Evolutionary conservation across 2,113 vertebrate genomes (phyloP), one percentile per base, ranked within the genome.

Genomic region (Poeciliopsis occidentalis): DNA sequence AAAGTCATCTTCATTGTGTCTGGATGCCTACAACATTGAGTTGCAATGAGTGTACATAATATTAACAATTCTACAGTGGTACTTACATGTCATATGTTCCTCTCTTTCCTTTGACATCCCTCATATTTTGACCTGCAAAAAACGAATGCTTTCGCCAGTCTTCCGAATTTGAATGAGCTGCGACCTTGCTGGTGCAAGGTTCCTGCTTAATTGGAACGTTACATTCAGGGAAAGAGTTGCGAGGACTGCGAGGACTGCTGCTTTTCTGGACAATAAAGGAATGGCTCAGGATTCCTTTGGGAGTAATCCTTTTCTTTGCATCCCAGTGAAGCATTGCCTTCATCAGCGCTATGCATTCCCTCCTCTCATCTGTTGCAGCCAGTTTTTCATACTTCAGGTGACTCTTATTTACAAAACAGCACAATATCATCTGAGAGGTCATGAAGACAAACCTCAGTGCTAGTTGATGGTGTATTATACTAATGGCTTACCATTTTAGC

Each of bases 311-410:
- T 30, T 62, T 31, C 1, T 27, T 67, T 19, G 4, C 64, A 39
- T 72, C 64, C 79, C 69, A 76, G 22, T 15, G 60, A 13, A 80
- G 39, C 47, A 75, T 75, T 7, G 47, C 29, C 62, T 51, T 75
- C 22, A 80, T 27, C 29, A 69, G 70, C 29, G 77, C 47, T 22
- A 65, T 64, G 26, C 69, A 34, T 22, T 69, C 29, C 29, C 10
- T 24, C 39, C 31, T 61, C 29, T 73, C 47, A 2, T 22, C n/a
- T 4, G 29, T 61, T 1, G 69, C 51, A 1, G 8, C 13, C 8
- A 24, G 64, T 34, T 65, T 26, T 24, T 39, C 34, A 24, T 13
- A 11, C 34, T 61, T 24, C 0, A 13, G 24, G 1, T 24, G 17
- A 11, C 22, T 62, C 70, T 78, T 37, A 67, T 27, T 57, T 57